Evolutionary conservation across 2,797 vertebrate species (phyloP), one percentile per base, ranked within the genome.

Genomic region (Falco biarmicus): DNA sequence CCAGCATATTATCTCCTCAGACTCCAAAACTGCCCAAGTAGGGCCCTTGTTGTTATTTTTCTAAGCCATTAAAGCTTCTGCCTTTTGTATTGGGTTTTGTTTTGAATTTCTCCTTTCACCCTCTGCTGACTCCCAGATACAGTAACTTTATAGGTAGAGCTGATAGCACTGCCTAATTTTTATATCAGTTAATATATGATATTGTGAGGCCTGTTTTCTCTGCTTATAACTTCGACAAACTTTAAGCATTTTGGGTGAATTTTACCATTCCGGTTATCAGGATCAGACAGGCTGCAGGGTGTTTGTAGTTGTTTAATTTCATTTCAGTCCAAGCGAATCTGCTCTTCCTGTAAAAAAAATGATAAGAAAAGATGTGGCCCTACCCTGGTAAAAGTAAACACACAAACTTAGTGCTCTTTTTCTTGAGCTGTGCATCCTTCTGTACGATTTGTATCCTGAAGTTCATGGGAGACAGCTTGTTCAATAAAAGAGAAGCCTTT

Each of bases 51-150:
- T 73, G 29, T n/a, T 92, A 64, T 69, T 87, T 87, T 83, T 84
- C 65, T 68, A 65, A 86, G 54, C 10, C 63, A 53, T 73, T 79
- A 57, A 92, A 94, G 28, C 19, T 19, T 65, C 37, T 83, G 66
- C 19, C 25, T 74, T 90, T 83, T 39, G 29, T 65, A 59, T 6
- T 65, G 59, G 28, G 26, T 63, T 90, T 93, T 77, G n/a, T 5
- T 79, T 59, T 47, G 39, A 21, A 50, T 59, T 82, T 79, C 39
- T 76, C 51, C 48, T 76, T 82, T 83, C 34, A 54, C 20, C 50
- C 43, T 93, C 43, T 0, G 1, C n/a, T 54, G 59, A 50, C 32
- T 54, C 37, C 1, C 2, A 47, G 48, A 61, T 57, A n/a, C 0
- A 0, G 34, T 61, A 53, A 78, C 43, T 65, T 89, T 12, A 61